Percentiles rank a stretch among this genome's conserved stretches.
Evolutionary conservation across 2,888 invertebrate species (phyloP).

Genomic region (Hartigia nigra): DNA sequence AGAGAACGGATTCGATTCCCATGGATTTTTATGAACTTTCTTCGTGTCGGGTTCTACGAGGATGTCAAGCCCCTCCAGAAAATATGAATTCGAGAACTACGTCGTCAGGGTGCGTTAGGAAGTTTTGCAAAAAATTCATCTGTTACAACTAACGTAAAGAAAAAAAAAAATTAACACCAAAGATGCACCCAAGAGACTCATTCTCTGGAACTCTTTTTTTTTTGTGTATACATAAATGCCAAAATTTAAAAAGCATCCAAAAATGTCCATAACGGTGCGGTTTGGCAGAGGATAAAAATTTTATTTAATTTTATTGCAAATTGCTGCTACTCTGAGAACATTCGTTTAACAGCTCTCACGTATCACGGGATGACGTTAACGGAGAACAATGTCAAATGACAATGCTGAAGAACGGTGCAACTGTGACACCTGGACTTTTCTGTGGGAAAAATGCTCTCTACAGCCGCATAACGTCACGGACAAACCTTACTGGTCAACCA

Average conservation of each 20-base stretch:
- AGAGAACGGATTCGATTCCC: conserved; percentile 8
- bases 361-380: neutral
- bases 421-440: neutral
- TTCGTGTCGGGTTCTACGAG: neutral
- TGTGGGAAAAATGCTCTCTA: neutral
- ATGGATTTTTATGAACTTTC: neutral
- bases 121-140: no score
- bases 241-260: no score
- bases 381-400: neutral
- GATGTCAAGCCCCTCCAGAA: neutral
- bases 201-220: neutral
- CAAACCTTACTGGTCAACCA: neutral
- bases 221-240: neutral
- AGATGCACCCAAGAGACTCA: neutral
- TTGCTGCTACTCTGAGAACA: conserved; percentile 22
- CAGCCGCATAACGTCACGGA: neutral
- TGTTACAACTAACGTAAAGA: no score
- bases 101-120: neutral
- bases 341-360: neutral
- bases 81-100: neutral
- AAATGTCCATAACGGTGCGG: neutral
- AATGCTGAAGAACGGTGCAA: neutral
- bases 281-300: conserved; percentile 37
- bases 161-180: neutral
- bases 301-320: conserved; percentile 52